These are phyloP conservation scores for Procambarus virginalis DNA, from an alignment of 1,140 invertebrate genomes.

Conservation along the genomic window DNA sequence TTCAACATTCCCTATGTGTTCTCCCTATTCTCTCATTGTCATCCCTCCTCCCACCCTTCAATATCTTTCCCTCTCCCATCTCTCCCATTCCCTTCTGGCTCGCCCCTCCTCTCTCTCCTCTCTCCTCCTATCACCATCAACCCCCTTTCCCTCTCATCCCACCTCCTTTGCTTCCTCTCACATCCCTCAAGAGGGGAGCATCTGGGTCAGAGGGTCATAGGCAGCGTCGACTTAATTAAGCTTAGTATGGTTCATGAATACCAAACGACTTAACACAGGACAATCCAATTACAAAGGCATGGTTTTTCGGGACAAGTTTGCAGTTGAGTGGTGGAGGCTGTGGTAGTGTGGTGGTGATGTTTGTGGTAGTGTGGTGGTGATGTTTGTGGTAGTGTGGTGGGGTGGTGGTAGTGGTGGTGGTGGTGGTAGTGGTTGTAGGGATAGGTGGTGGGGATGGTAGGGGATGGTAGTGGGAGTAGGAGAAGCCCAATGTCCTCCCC, in stretches of 20 bases:
- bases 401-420: too few relatives aligned
- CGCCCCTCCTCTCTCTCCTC: neutral
- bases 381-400: too few relatives aligned
- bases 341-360: too few relatives aligned
- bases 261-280: neutral
- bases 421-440: too few relatives aligned
- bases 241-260: neutral
- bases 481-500: too few relatives aligned
- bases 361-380: too few relatives aligned
- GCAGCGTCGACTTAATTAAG: neutral
- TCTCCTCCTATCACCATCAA: too few relatives aligned
- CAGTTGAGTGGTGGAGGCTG: too few relatives aligned
- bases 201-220: neutral
- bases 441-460: too few relatives aligned
- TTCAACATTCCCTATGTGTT: neutral
- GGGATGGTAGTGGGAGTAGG: too few relatives aligned
- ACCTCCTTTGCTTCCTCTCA: neutral
- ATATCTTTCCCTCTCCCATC: neutral
- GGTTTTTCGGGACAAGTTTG: neutral
- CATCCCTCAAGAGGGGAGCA: neutral
- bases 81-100: neutral
- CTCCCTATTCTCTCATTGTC: neutral
- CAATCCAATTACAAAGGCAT: neutral
- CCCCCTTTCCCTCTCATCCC: too few relatives aligned
- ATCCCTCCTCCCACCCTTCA: neutral